Percentiles rank a stretch among this genome's conserved stretches.
Evolutionary conservation across 2,888 invertebrate genomes (phyloP).

Genomic region (Amblyjoppa fuscipennis): DNA sequence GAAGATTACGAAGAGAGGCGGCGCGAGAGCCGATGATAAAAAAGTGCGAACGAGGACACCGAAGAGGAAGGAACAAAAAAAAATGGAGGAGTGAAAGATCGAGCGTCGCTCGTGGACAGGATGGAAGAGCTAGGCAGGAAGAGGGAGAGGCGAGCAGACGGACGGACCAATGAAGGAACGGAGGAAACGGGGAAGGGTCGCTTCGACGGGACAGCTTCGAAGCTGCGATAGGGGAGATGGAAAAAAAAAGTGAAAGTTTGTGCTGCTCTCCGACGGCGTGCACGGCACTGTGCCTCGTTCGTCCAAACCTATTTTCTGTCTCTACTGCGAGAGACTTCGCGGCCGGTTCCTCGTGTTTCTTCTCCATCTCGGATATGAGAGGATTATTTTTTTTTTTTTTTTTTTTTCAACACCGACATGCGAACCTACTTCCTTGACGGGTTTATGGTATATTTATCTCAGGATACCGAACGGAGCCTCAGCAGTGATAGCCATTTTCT

Average conservation of each 20-base stretch:
- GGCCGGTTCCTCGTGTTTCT: no score
- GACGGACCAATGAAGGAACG: slow-evolving; percentile 74
- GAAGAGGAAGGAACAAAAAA: slow-evolving; percentile 66
- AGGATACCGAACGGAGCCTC: no score
- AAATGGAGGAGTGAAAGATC: slow-evolving; percentile 51
- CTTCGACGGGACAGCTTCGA: slow-evolving; percentile 18
- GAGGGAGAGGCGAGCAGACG: slow-evolving; percentile 44
- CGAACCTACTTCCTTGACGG: no score
- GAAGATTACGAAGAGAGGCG: slow-evolving; percentile 30
- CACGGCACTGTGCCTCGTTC: slow-evolving; percentile 16
- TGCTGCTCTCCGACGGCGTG: slow-evolving; percentile 69
- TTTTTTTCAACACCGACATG: no score
- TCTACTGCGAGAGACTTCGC: neutral
- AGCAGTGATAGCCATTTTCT: no score
- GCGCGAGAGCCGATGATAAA: slow-evolving; percentile 60
- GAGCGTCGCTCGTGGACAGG: slow-evolving; percentile 20
- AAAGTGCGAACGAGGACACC: slow-evolving; percentile 69
- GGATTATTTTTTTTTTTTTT: no score
- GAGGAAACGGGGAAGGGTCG: slow-evolving; percentile 71
- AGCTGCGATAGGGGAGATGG: slow-evolving; percentile 69
- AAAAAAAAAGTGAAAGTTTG: slow-evolving; percentile 84
- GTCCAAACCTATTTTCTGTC: slow-evolving; percentile 10
- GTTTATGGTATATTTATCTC: no score
- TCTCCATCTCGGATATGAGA: no score
- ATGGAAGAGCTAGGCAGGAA: slow-evolving; percentile 18